Evolutionary conservation across 2,888 invertebrate species (phyloP), one percentile per base, ranked within the genome.

Genomic region (Torymus aiolomorphi): DNA sequence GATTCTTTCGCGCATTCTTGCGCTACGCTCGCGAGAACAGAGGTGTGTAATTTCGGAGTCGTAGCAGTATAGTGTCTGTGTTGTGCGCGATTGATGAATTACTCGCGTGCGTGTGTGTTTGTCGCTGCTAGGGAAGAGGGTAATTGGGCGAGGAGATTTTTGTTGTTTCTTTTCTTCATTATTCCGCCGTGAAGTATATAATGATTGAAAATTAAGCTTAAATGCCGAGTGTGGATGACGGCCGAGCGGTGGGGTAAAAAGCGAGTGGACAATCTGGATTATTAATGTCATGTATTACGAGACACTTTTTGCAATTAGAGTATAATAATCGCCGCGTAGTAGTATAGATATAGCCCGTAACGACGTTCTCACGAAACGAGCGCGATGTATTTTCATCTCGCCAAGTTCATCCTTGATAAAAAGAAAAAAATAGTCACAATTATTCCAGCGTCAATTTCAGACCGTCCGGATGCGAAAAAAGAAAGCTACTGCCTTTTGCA

Each of bases 31-130:
- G 42, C 24, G 66, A 16, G 24, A 13, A 14, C 18, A 14, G 63
- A 79, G 75, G 49, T 57, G 70, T 70, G 57, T 65, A 75, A 75
- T 75, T 75, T 75, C 71, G 42, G 54, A 78, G 74, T 65, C 14
- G 18, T 31, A n/a, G 69, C 65, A 3, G 24, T 42, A 31, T 31
- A 24, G 56, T 42, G 42, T 10, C 42, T 42, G 24, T 24, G 14
- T 20, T 57, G 56, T 18, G 62, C 74, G 63, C 74, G 74, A 78
- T 78, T 78, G 74, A 74, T 74, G 65, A 74, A 78, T 78, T 51
- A 42, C 42, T 8, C 5, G 42, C 1, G 42, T 10, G 42, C 8
- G 42, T 10, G 42, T 42, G 42, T 31, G 31, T 31, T 5, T 31
- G 31, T 42, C 42, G 42, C 5, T 42, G 63, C 56, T 65, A 62